A percentile compares a stretch with the other conserved stretches of the same genome.
Evolutionary conservation across 1,140 invertebrate species (phyloP).

Genomic region (Xylocopa sonorina): DNA sequence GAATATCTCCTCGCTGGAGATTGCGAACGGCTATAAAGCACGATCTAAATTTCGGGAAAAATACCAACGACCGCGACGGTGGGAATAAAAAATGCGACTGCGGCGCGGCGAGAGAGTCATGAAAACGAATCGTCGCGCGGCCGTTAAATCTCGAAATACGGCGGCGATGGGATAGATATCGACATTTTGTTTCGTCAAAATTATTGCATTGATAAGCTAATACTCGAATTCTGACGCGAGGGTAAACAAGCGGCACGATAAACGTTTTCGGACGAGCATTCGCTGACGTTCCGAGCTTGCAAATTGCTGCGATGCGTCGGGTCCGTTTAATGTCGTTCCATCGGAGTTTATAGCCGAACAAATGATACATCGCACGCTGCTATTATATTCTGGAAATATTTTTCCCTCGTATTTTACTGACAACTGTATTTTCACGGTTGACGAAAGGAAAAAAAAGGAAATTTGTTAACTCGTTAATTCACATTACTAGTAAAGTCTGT

Average conservation of each 20-base stretch:
- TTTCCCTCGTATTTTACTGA: no score
- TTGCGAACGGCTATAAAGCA: background rate
- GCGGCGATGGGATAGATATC: background rate
- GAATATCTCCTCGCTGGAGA: no score
- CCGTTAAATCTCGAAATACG: conserved; percentile 14
- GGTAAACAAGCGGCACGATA: conserved; percentile 50
- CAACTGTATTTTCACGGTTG: no score
- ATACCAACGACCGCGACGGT: background rate
- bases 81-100: background rate
- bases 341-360: conserved; percentile 11
- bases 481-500: no score
- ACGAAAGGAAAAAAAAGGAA: no score
- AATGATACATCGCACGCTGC: conserved; percentile 8
- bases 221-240: conserved; percentile 46
- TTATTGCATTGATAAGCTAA: conserved; percentile 57
- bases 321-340: conserved; percentile 26
- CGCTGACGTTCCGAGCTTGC: conserved; percentile 36
- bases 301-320: conserved; percentile 48
- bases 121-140: background rate
- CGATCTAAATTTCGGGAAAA: background rate
- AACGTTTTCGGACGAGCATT: conserved; percentile 36
- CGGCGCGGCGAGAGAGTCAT: no score
- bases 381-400: background rate
- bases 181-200: conserved; percentile 39
- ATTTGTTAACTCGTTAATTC: no score